These are phyloP conservation scores for Empidonax alnorum DNA, from an alignment of 2,113 vertebrate species.

Conservation along the genomic window DNA sequence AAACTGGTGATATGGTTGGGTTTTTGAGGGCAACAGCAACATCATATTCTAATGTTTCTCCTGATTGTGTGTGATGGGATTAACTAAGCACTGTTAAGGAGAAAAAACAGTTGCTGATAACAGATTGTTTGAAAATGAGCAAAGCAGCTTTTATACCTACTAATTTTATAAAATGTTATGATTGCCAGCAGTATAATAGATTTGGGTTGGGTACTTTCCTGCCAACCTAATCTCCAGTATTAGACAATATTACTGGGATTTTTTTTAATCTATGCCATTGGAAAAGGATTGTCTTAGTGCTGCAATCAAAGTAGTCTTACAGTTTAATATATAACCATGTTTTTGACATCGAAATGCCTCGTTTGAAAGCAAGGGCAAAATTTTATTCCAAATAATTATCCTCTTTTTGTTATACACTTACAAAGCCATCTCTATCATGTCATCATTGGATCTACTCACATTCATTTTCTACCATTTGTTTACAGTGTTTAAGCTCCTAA, in stretches of 20 bases:
- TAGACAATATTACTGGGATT: background rate
- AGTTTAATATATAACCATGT: background rate
- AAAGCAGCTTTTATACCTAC: background rate
- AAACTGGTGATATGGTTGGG: accelerated
- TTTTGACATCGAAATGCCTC: background rate
- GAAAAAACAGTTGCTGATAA: background rate
- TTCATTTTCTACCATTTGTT: background rate
- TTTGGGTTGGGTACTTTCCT: background rate
- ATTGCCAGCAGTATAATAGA: background rate
- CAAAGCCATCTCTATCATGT: background rate
- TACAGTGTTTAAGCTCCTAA: background rate
- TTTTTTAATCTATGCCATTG: accelerated
- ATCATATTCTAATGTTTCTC: background rate
- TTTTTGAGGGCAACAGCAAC: background rate
- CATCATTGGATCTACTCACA: background rate
- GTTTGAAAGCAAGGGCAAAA: background rate
- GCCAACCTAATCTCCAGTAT: background rate
- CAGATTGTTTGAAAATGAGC: background rate
- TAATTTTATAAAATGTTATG: background rate
- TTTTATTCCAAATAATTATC: background rate
- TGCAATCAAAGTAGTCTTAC: background rate
- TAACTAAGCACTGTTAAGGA: background rate
- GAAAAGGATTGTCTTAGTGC: background rate
- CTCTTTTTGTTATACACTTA: background rate
- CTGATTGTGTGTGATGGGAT: background rate